Conservation (phyloP, 2,113 vertebrate genomes). For the Aphyosemion australe region DNA sequence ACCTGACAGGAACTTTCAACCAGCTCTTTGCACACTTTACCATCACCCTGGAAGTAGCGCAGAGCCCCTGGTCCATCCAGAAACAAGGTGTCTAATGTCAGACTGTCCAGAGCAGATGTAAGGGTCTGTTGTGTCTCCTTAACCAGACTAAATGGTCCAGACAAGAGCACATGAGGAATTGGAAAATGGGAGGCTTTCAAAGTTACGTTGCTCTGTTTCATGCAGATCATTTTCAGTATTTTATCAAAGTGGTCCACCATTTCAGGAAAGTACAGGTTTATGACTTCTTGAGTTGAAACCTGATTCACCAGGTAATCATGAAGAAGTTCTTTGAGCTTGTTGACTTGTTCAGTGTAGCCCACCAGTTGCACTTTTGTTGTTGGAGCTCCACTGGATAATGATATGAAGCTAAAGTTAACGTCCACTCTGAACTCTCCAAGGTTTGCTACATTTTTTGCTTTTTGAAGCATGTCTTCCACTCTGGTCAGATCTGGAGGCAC, state of each 20-base stretch:
- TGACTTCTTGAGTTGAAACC: slow-evolving; percentile 9
- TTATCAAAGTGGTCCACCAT: slow-evolving; percentile 54
- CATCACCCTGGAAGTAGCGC: slow-evolving; percentile 54
- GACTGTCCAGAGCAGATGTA: background rate
- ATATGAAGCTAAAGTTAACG: slow-evolving; percentile 45
- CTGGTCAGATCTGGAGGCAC: slow-evolving; percentile 17
- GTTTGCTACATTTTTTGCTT: slow-evolving; percentile 43
- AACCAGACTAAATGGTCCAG: slow-evolving; percentile 55
- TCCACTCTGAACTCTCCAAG: slow-evolving; percentile 22
- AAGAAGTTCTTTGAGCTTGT: slow-evolving; percentile 49
- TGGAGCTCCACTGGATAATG: background rate
- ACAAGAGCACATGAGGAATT: slow-evolving; percentile 43
- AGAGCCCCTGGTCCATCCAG: slow-evolving; percentile 59
- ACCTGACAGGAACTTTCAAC: slow-evolving; percentile 51
- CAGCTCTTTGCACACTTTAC: slow-evolving; percentile 31
- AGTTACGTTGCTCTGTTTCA: slow-evolving; percentile 35
- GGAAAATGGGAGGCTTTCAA: slow-evolving; percentile 22
- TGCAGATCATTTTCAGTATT: slow-evolving; percentile 31
- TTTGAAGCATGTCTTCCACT: slow-evolving; percentile 41
- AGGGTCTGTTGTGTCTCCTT: slow-evolving; percentile 20
- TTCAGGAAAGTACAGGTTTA: slow-evolving; percentile 41
- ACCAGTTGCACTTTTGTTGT: slow-evolving; percentile 42
- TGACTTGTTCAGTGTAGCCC: slow-evolving; percentile 58
- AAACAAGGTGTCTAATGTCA: slow-evolving; percentile 19
- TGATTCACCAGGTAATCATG: slow-evolving; percentile 53